phyloP scores from a whole-genome alignment of 2,888 invertebrate genomes.

The Scaeva pyrastri region DNA sequence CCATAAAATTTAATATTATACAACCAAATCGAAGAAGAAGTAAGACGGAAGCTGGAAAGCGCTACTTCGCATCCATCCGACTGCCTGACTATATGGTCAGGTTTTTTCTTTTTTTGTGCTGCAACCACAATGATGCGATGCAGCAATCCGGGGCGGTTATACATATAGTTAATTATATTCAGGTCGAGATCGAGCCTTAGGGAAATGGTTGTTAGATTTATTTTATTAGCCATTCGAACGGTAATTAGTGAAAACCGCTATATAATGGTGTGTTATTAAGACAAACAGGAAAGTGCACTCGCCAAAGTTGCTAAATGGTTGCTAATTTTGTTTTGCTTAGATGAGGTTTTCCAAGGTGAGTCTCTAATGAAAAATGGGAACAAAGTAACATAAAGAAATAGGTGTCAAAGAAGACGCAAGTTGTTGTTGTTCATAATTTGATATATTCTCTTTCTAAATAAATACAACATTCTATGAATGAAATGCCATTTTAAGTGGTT shows the following conservation, averaged over 20 bases:
- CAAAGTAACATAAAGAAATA: too few species aligned
- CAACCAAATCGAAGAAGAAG: conserved; percentile 39
- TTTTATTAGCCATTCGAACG: conserved; percentile 3
- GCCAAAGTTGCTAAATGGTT: conserved; percentile 26
- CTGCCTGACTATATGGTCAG: conserved; percentile 30
- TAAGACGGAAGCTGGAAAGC: conserved; percentile 51
- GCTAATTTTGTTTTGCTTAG: background rate
- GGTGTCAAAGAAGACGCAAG: too few species aligned
- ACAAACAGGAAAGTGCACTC: conserved; percentile 46
- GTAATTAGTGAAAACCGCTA: conserved; percentile 47
- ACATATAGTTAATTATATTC: conserved; percentile 3
- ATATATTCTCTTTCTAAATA: too few species aligned
- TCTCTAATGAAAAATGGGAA: background rate
- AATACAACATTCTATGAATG: too few species aligned
- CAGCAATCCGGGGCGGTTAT: background rate
- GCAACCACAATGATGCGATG: background rate
- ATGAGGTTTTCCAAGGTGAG: background rate
- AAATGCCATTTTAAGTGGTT: too few species aligned
- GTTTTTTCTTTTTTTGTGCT: conserved; percentile 35
- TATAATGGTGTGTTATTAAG: conserved; percentile 61
- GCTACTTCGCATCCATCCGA: background rate
- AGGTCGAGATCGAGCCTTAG: conserved; percentile 40
- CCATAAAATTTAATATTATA: conserved; percentile 47
- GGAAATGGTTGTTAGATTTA: conserved; percentile 30
- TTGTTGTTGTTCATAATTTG: too few species aligned